Base-by-base conservation (phyloP, 2,797 vertebrate genomes). In the Mus minutoides region DNA sequence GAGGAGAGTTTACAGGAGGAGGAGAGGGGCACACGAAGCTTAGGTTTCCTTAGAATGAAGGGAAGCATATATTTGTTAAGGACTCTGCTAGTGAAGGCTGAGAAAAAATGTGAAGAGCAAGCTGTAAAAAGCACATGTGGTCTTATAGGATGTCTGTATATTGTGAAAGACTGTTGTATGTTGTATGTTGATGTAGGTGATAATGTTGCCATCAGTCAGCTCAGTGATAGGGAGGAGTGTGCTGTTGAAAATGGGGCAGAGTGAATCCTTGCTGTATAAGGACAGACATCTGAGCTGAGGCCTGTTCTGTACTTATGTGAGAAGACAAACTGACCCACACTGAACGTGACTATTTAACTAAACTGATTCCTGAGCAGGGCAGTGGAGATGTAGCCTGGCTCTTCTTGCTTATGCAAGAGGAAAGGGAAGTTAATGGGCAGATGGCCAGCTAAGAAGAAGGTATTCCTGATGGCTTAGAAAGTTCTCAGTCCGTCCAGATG, bases 331-430 rank as follows among this genome's bases (percentile, higher is more conserved):
- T 67, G 64, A 11, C 83, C 52, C 43, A 69, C 3, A 69, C n/a
- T 75, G 17, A 90, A 79, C 40, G 79, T 79, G 24, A 54, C 64
- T 93, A 79, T 94, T 94, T 67, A 79, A 83, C 26, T 52, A 54
- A 88, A 37, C 37, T 40, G 12, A 49, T 69, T 76, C 40, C 40
- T 12, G 49, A 26, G 29, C 13, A 79, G 62, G 71, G 13, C 40
- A 12, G 11, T 58, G 67, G 90, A 64, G 37, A 24, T 58, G 21
- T 8, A 75, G 19, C 37, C 69, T 82, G 46, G 0, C 46, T 85
- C 21, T 84, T 69, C 40, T n/a, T 88, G 7, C 31, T 92, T 52
- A 19, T 14, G 9, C 10, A 71, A 80, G 14, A 10, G 24, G 12
- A 40, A 79, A 58, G 21, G 60, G 14, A 49, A 26, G 43, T 16